These are phyloP conservation scores for Poeciliopsis gracilis DNA, from an alignment of 2,797 vertebrate species.

Conservation along the genomic window DNA sequence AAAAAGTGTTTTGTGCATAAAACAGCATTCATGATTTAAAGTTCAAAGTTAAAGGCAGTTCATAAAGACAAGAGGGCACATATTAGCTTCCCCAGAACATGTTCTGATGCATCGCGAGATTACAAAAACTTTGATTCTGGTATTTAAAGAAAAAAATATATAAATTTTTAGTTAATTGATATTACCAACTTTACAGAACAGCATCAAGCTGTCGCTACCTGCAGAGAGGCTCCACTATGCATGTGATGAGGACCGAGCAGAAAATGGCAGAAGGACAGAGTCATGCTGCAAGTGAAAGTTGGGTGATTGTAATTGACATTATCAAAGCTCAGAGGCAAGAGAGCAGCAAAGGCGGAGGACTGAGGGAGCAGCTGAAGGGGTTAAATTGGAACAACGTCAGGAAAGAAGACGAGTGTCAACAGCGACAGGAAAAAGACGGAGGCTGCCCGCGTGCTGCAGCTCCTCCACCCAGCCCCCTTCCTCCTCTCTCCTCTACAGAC, in stretches of 20 bases:
- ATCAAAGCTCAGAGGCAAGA: constrained; percentile 14
- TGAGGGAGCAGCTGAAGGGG: constrained; percentile 47
- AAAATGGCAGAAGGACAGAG: constrained; percentile 27
- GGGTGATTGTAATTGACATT: constrained; percentile 27
- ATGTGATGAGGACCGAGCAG: neutral
- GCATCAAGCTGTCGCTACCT: neutral
- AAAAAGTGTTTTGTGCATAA: neutral
- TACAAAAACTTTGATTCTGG: neutral
- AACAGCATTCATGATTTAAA: neutral
- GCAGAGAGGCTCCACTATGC: neutral
- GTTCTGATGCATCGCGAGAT: neutral
- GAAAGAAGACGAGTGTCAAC: constrained; percentile 69
- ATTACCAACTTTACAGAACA: neutral
- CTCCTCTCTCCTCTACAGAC: constrained; percentile 62
- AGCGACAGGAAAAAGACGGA: constrained; percentile 81
- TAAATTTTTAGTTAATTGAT: neutral
- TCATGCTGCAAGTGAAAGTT: constrained; percentile 25
- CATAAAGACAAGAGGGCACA: neutral
- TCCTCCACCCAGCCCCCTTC: constrained; percentile 46
- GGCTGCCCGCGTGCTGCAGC: constrained; percentile 73
- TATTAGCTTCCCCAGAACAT: neutral
- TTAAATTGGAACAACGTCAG: constrained; percentile 57
- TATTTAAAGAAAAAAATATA: neutral
- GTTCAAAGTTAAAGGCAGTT: neutral
- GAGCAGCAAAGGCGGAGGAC: constrained; percentile 17